Evolutionary conservation across 2,888 invertebrate genomes (phyloP), one percentile per base, ranked within the genome.

Genomic region (Stratiomys singularior): DNA sequence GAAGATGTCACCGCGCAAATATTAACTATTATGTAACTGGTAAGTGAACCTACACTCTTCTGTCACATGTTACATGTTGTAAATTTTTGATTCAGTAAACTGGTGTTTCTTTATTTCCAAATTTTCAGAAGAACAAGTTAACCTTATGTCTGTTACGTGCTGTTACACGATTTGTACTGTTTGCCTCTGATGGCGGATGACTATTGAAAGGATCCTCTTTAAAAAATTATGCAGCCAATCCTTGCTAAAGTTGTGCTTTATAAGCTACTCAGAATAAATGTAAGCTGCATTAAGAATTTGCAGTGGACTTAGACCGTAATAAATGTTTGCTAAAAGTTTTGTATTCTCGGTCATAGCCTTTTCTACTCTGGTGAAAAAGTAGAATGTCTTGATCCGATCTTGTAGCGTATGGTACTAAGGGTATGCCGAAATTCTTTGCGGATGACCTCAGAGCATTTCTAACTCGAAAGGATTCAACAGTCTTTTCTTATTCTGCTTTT

Each of bases 261-360:
- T 37, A 37, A 9, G 52, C 18, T 52, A 9, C 52, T 52, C 52
- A 52, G 52, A 5, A 13, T 52, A 4, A 52, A 52, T 52, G 52
- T 52, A 52, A 52, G 52, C 52, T n/a, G 52, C 52, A 52, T 13
- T 52, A 52, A 5, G 52, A 52, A 52, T 15, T 52, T 52, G 52
- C 7, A 52, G 52, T 9, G 52, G 52, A 52, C 52, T 52, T 15
- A 52, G 52, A 18, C 52, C 18, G 15, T 52, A 52, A 52, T 9
- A 52, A 52, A 9, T 5, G 4, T 52, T 52, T 5, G 52, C 52
- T 13, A 52, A 15, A 52, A 52, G 52, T 52, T 52, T 52, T 52
- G 15, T 52, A 52, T 52, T 52, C 52, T 52, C 52, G 3, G 52
- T 15, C 52, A 52, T 52, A 52, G 7, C 52, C n/a, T 52, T 52